Base-by-base conservation (phyloP, 2,113 vertebrate species). In the Hipposideros armiger region DNA sequence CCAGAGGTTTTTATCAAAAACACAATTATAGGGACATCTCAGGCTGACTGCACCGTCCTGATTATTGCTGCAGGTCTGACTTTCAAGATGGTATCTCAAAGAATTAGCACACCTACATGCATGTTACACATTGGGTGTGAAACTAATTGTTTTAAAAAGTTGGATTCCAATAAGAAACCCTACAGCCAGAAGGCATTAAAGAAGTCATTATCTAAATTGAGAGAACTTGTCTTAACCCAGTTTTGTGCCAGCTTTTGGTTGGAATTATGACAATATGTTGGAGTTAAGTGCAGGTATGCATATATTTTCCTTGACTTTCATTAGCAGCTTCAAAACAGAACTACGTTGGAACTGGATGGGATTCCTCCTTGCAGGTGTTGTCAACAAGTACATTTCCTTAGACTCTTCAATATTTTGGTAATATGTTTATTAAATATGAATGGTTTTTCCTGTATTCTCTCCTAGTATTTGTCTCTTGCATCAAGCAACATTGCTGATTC, bases 291-390 rank as follows among this genome's bases (percentile, higher is more conserved):
- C 36, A 83, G 45, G 47, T 69, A 70, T 17, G 60, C 13, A 56
- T 22, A 0, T 62, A 73, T 80, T 88, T 72, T 66, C 58, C 83
- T 64, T 84, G 20, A 84, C 4, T 82, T 93, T 87, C 69, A 85
- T 26, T 90, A 69, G 32, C 22, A 95, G 45, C n/a, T 94, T 62
- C 94, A 19, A 94, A 94, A 95, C 64, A 81, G 17, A 87, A 93
- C 54, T 72, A 60, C 66, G 54, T 83, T 40, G 80, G 24, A 84
- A 28, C 16, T 81, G 66, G 22, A 70, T 2, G 32, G 56, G 19
- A 69, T 50, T 83, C 36, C 26, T 81, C 30, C 42, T 67, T 78
- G 56, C 47, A 87, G 17, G 20, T 72, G 22, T 42, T 72, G 26
- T 22, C n/a, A 76, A 54, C 32, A 92, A 84, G 62, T 77, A 73